Percentiles rank a stretch among this genome's conserved stretches.
These are phyloP conservation scores for Apodemia hepburni DNA, from an alignment of 2,888 invertebrate genomes.

Conservation along the genomic window DNA sequence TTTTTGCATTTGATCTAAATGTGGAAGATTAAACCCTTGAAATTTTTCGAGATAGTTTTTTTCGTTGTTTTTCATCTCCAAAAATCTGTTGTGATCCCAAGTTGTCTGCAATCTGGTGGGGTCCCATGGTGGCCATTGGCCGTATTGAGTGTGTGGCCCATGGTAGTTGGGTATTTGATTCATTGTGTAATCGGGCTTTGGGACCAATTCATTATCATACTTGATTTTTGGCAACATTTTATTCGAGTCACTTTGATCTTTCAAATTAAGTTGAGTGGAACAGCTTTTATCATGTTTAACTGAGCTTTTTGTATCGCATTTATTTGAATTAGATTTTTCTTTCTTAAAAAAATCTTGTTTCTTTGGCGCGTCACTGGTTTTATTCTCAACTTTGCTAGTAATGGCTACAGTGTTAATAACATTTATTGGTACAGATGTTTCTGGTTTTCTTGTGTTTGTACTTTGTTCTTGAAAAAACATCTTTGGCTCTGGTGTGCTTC, in stretches of 20 bases:
- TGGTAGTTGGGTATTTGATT: conserved; percentile 85
- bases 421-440: conserved; percentile 71
- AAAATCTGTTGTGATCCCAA: conserved; percentile 75
- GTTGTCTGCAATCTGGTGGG: conserved; percentile 66
- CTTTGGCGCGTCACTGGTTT: conserved; percentile 62
- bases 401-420: conserved; percentile 63
- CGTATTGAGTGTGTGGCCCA: conserved; percentile 78
- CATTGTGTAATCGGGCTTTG: conserved; percentile 82
- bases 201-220: conserved; percentile 75
- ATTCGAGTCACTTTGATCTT: conserved; percentile 75
- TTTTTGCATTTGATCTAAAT: conserved; percentile 80
- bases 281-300: conserved; percentile 72
- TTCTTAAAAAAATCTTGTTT: conserved; percentile 78
- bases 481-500: conserved; percentile 67
- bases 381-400: conserved; percentile 59
- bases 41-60: conserved; percentile 82
- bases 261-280: conserved; percentile 53
- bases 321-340: conserved; percentile 62
- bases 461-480: conserved; percentile 70
- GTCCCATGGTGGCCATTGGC: conserved; percentile 80
- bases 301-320: conserved; percentile 59
- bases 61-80: conserved; percentile 71
- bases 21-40: conserved; percentile 79
- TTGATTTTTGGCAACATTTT: conserved; percentile 76
- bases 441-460: conserved; percentile 57